Evolutionary conservation across 2,797 vertebrate species (phyloP).

Genomic region (Eulemur mongoz): DNA sequence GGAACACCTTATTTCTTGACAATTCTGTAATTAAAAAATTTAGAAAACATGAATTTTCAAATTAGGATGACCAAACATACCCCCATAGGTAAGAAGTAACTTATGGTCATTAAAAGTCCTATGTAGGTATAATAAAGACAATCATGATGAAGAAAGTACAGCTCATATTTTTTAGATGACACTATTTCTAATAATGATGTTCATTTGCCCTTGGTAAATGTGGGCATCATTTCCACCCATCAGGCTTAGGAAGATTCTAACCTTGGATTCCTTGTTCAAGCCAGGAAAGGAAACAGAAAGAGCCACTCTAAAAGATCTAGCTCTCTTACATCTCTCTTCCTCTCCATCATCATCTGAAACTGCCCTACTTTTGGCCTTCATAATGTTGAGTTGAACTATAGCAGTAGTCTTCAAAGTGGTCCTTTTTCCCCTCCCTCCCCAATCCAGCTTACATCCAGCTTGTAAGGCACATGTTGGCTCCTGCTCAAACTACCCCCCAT

Average conservation of each 20-base stretch:
- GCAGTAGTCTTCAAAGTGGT: not conserved
- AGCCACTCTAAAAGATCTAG: not conserved
- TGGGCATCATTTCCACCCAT: not conserved
- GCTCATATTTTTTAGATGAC: not conserved
- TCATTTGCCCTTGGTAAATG: not conserved
- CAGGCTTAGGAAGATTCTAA: not conserved
- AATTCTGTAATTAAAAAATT: not conserved
- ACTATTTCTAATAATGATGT: not conserved
- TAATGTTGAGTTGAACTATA: not conserved
- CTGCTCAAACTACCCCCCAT: not conserved
- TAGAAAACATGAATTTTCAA: not conserved
- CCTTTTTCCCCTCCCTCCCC: not conserved
- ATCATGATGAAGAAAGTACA: not conserved
- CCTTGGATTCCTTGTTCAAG: not conserved
- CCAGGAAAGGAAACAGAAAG: not conserved
- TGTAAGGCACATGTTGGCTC: not conserved
- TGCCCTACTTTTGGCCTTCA: not conserved
- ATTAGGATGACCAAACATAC: not conserved
- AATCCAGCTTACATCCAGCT: not conserved
- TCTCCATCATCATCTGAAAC: not conserved
- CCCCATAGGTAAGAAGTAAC: not conserved
- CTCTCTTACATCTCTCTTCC: not conserved
- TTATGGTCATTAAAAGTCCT: not conserved
- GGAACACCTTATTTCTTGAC: not conserved
- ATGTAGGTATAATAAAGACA: not conserved